A percentile compares a stretch with the other conserved stretches of the same genome.
Conservation (phyloP, 1,140 invertebrate genomes). For the Camponotus pennsylvanicus region DNA sequence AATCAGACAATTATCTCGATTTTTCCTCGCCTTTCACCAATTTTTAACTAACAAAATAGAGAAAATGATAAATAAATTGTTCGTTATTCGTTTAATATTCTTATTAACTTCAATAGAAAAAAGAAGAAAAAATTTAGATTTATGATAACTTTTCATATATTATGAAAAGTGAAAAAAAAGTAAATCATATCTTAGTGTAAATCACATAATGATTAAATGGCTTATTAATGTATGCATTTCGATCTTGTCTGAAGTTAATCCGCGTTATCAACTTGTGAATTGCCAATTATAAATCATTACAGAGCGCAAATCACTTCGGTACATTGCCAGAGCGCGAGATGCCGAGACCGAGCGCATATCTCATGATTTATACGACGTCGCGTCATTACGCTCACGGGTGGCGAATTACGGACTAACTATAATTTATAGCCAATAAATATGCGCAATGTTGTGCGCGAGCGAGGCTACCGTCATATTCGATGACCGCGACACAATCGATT, state of each 20-base stretch:
- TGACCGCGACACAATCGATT: conserved; percentile 20
- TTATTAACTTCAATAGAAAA: neutral
- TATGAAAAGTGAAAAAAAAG: neutral
- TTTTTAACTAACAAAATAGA: neutral
- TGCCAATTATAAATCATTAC: conserved; percentile 54
- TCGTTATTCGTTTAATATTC: neutral
- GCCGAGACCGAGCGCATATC: neutral
- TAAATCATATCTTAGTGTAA: conserved; percentile 3
- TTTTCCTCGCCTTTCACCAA: neutral
- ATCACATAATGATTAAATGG: neutral
- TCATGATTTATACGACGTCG: conserved; percentile 51
- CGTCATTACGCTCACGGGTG: conserved; percentile 55
- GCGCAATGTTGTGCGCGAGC: conserved; percentile 30
- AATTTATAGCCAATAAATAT: conserved; percentile 61
- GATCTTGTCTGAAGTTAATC: conserved; percentile 28
- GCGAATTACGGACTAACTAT: conserved; percentile 52
- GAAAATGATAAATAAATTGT: neutral
- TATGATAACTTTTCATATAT: neutral
- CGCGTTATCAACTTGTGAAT: conserved; percentile 12
- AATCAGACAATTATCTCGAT: neutral
- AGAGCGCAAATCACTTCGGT: conserved; percentile 16
- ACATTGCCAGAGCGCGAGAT: conserved; percentile 8
- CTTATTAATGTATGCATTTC: neutral
- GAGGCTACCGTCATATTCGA: conserved; percentile 27
- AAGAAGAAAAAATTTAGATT: neutral